Evolutionary conservation across 1,140 invertebrate species (phyloP), one percentile per base, ranked within the genome.

Genomic region (Lethrus apterus): DNA sequence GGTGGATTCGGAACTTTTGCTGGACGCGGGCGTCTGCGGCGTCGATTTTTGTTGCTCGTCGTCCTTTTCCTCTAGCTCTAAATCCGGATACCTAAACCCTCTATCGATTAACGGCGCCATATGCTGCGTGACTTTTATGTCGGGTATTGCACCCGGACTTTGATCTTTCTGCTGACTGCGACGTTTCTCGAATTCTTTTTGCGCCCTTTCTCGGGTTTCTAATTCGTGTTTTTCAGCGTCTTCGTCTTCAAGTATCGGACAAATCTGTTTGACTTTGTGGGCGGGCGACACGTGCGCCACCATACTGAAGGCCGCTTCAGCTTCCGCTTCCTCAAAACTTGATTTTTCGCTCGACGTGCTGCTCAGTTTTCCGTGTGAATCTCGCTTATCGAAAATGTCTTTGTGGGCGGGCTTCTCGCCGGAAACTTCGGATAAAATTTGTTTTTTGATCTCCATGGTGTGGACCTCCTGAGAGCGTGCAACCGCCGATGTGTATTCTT

Each of bases 71-170:
- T 71, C 69, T 33, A 69, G 51, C 51, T 74, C 70, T 41, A 73
- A 62, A 51, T 76, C 75, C 18, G 72, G 70, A 58, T 76, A 75
- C 23, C 60, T 59, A 55, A 71, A 74, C 24, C 62, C 65, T 46
- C 58, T 57, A 42, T 72, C 66, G 11, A 63, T 54, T 32, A 71
- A 54, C 20, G 72, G 73, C 35, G 71, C 63, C 64, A 77, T 69
- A 54, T 82, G 76, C 57, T 83, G 73, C 2, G 81, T 83, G 9
- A 83, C 73, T 55, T 75, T 83, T 41, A 84, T 84, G 57, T 81
- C 78, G 14, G 81, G 81, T 53, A 84, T 78, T 35, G 70, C 67
- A 35, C 71, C 70, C 41, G 70, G 71, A 46, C 69, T 70, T 56
- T 34, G 64, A 49, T 70, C 64, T 40, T 66, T 65, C 46, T 65